phyloP scores from a whole-genome alignment of 2,113 vertebrate species.

The Paradoxurus hermaphroditus region DNA sequence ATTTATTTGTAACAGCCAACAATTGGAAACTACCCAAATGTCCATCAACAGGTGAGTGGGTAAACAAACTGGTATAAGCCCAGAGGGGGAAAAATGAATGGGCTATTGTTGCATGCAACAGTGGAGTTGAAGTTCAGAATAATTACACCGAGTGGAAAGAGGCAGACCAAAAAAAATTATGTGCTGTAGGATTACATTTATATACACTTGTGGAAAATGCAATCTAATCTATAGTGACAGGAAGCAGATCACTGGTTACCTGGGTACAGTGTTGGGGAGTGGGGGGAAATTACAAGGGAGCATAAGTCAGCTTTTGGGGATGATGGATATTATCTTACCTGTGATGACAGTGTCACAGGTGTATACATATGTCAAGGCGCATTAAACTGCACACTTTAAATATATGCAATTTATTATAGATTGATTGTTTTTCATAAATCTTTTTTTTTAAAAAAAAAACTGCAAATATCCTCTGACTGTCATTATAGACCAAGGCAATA shows the following conservation, averaged over 20 bases:
- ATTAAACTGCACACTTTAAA: background rate
- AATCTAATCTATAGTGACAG: background rate
- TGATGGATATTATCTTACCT: background rate
- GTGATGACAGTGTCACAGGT: background rate
- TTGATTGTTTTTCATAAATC: background rate
- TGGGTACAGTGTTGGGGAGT: background rate
- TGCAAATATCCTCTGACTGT: background rate
- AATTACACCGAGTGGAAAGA: background rate
- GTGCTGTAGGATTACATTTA: background rate
- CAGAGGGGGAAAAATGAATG: background rate
- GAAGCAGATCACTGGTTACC: background rate
- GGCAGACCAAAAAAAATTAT: background rate
- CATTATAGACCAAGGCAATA: background rate
- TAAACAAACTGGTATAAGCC: background rate
- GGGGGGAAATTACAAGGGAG: background rate
- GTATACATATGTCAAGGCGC: background rate
- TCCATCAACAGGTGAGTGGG: background rate
- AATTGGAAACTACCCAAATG: background rate
- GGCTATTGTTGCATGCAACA: background rate
- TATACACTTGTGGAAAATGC: background rate
- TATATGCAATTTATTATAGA: background rate
- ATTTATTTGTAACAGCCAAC: background rate
- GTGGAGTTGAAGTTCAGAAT: background rate
- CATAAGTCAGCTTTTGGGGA: background rate
- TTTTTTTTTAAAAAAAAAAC: background rate